Evolutionary conservation across 1,140 invertebrate species (phyloP).

Genomic region (Drosophila navojoa): DNA sequence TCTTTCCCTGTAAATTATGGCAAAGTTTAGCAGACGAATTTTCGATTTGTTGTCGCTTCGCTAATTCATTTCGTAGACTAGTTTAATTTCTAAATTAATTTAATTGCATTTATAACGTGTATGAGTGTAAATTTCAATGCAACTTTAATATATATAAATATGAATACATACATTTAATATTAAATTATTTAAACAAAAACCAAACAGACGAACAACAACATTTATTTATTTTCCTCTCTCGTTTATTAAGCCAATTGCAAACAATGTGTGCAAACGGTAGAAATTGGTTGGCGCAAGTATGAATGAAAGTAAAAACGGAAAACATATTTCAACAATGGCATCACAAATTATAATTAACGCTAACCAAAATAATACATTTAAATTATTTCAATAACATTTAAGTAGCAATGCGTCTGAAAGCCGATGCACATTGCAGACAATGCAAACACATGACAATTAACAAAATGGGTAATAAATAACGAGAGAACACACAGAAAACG

Average conservation of each 20-base stretch:
- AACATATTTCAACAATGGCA: constrained; percentile 42
- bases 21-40: constrained; percentile 49
- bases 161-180: constrained; percentile 50
- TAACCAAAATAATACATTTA: constrained; percentile 44
- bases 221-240: constrained; percentile 40
- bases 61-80: constrained; percentile 71
- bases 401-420: constrained; percentile 19
- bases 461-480: constrained; percentile 52
- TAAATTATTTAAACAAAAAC: constrained; percentile 71
- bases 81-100: constrained; percentile 80
- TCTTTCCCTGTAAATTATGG: constrained; percentile 65
- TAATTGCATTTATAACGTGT: constrained; percentile 70
- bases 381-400: constrained; percentile 28
- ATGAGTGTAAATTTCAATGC: constrained; percentile 72
- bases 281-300: constrained; percentile 21
- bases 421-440: constrained; percentile 36
- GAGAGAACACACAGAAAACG: constrained; percentile 13
- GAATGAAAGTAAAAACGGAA: constrained; percentile 21
- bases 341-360: constrained; percentile 49
- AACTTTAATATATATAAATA: constrained; percentile 30
- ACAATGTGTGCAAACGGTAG: background rate
- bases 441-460: constrained; percentile 45
- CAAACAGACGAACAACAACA: constrained; percentile 16
- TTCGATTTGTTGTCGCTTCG: constrained; percentile 56
- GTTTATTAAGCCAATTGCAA: constrained; percentile 29